Percentiles rank a stretch among this genome's conserved stretches.
Conservation (phyloP, 2,113 vertebrate genomes). For the Hyperopisus bebe region DNA sequence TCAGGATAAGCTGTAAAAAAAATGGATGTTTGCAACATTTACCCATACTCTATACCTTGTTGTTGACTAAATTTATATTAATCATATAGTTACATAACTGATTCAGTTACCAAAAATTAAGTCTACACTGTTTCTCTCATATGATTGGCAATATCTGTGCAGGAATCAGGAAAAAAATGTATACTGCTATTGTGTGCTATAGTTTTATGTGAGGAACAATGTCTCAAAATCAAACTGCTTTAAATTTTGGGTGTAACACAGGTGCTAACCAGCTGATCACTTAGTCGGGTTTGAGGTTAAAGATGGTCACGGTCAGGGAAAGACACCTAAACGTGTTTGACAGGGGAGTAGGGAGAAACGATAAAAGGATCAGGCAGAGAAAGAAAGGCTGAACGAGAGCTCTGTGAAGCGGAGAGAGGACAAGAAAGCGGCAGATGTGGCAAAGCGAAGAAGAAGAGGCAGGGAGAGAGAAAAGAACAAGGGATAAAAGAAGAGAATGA, state of each 20-base stretch:
- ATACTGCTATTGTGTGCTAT: not conserved
- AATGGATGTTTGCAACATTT: not conserved
- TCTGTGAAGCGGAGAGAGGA: slow-evolving; percentile 6
- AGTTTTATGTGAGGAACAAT: not conserved
- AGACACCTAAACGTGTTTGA: not conserved
- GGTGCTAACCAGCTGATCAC: not conserved
- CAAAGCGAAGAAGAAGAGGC: not conserved
- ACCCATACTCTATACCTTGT: not conserved
- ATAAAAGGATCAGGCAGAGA: not conserved
- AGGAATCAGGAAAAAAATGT: not conserved
- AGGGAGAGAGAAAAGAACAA: slow-evolving; percentile 15
- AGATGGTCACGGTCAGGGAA: not conserved
- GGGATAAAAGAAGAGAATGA: slow-evolving; percentile 2
- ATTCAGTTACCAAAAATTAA: not conserved
- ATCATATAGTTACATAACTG: not conserved
- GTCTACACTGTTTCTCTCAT: not conserved
- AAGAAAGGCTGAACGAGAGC: not conserved
- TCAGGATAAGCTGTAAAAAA: not conserved
- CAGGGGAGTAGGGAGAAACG: not conserved
- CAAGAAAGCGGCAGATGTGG: not conserved
- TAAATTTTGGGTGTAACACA: not conserved
- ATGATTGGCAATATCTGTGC: not conserved
- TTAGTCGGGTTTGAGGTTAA: not conserved
- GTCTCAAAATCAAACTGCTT: not conserved
- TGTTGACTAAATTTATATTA: not conserved